A percentile compares a stretch with the other conserved stretches of the same genome.
Evolutionary conservation across 2,797 vertebrate species (phyloP).

Genomic region (Anguilla anguilla): DNA sequence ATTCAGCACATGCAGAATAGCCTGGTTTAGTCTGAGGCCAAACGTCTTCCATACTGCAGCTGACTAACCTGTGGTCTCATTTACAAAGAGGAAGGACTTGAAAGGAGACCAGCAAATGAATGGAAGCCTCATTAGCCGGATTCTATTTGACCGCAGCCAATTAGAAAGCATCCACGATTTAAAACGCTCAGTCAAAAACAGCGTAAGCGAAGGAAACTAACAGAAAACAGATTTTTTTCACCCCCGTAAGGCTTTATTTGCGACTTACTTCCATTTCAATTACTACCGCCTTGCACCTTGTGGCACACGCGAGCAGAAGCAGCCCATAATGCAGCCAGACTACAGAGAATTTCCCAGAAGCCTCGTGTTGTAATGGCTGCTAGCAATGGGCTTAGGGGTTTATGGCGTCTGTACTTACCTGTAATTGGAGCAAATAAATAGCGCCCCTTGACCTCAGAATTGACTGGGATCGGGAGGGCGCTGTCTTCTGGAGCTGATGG

Average conservation of each 20-base stretch:
- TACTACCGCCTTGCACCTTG: slow-evolving; percentile 29
- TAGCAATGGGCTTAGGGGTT: neutral
- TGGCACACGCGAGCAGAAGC: neutral
- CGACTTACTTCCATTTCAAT: slow-evolving; percentile 64
- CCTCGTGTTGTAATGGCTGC: neutral
- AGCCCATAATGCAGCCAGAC: neutral
- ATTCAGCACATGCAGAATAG: slow-evolving; percentile 47
- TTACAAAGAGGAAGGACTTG: slow-evolving; percentile 67
- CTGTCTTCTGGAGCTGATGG: neutral
- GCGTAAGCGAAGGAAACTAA: slow-evolving; percentile 35
- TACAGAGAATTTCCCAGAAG: neutral
- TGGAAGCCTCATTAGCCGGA: slow-evolving; percentile 70
- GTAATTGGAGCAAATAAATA: neutral
- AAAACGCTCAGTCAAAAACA: slow-evolving; percentile 61
- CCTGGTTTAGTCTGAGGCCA: neutral
- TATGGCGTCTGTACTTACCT: neutral
- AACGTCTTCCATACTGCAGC: slow-evolving; percentile 35
- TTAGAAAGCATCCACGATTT: slow-evolving; percentile 73
- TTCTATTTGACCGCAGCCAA: slow-evolving; percentile 74
- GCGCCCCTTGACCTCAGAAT: slow-evolving; percentile 12
- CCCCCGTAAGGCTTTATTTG: slow-evolving; percentile 53
- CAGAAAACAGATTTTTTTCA: slow-evolving; percentile 51
- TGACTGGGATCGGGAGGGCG: neutral
- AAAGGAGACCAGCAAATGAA: slow-evolving; percentile 71
- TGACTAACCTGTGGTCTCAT: slow-evolving; percentile 59